These are phyloP conservation scores for Actias luna DNA, from an alignment of 2,888 invertebrate genomes.

Conservation along the genomic window DNA sequence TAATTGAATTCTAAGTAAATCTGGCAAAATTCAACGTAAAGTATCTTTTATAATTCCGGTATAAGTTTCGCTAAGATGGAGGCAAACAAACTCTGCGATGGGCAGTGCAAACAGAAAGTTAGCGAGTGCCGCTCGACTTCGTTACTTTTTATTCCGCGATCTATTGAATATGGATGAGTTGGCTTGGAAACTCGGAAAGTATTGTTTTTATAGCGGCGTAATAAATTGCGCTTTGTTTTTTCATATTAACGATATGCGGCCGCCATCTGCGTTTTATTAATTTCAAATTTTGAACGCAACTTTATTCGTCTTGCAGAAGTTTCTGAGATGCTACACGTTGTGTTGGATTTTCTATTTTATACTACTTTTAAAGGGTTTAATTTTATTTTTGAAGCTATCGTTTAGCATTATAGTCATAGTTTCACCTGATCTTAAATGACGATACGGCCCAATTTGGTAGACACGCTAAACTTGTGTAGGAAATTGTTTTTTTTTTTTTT, in stretches of 20 bases:
- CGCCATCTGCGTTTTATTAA: conserved; percentile 1
- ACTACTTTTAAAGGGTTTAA: too few species aligned
- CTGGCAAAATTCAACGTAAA: background rate
- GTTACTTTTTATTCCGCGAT: conserved; percentile 15
- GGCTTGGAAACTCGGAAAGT: conserved; percentile 14
- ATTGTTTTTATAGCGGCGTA: conserved; percentile 17
- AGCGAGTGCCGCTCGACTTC: conserved; percentile 7
- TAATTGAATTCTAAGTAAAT: background rate
- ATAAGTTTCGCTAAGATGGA: background rate
- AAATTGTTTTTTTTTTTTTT: too few species aligned
- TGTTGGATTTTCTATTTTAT: too few species aligned
- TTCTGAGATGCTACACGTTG: background rate
- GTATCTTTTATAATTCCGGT: background rate
- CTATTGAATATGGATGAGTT: conserved; percentile 19
- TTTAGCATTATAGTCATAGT: too few species aligned
- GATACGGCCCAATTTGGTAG: too few species aligned
- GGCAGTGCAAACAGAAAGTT: conserved; percentile 15
- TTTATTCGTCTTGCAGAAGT: background rate
- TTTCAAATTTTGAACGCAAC: background rate
- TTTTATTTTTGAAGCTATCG: too few species aligned
- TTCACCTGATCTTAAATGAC: too few species aligned
- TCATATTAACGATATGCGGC: conserved; percentile 5
- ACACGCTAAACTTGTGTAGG: too few species aligned
- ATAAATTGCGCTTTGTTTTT: conserved; percentile 14
- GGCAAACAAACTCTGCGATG: conserved; percentile 9